phyloP scores from a whole-genome alignment of 2,113 vertebrate species.

The Alligator sinensis region DNA sequence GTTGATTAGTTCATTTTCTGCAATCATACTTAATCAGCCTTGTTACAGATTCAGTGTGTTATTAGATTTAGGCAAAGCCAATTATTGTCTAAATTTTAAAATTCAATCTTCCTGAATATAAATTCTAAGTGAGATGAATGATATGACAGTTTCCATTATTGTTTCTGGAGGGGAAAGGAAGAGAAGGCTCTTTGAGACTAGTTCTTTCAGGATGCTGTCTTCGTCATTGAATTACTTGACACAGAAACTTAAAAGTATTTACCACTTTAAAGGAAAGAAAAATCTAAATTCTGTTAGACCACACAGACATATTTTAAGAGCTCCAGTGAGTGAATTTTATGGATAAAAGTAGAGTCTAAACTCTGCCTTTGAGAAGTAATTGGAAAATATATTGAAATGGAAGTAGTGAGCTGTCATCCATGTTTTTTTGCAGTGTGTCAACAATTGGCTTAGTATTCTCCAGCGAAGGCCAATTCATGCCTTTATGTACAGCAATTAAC shows the following conservation, averaged over 20 bases:
- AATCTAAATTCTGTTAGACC: neutral
- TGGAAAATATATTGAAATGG: neutral
- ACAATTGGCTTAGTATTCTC: neutral
- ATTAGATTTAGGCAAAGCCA: neutral
- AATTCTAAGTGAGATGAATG: neutral
- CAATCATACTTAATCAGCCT: neutral
- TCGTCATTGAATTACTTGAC: neutral
- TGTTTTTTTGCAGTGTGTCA: neutral
- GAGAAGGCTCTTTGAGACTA: neutral
- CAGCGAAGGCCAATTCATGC: neutral
- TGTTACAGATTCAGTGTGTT: neutral
- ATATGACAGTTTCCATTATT: constrained; percentile 18
- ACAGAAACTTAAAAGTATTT: neutral
- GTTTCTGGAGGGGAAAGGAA: neutral
- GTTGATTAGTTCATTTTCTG: neutral
- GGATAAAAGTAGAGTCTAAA: neutral
- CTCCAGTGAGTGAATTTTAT: neutral
- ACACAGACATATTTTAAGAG: neutral
- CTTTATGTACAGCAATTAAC: neutral
- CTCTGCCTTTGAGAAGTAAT: neutral
- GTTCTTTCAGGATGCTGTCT: neutral
- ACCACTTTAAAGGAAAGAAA: neutral
- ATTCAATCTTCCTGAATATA: neutral
- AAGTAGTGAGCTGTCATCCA: neutral
- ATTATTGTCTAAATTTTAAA: neutral